A percentile compares a stretch with the other conserved stretches of the same genome.
These are phyloP conservation scores for Desmophyllum pertusum DNA, from an alignment of 92 coral and sea anemone genomes.

Conservation along the genomic window DNA sequence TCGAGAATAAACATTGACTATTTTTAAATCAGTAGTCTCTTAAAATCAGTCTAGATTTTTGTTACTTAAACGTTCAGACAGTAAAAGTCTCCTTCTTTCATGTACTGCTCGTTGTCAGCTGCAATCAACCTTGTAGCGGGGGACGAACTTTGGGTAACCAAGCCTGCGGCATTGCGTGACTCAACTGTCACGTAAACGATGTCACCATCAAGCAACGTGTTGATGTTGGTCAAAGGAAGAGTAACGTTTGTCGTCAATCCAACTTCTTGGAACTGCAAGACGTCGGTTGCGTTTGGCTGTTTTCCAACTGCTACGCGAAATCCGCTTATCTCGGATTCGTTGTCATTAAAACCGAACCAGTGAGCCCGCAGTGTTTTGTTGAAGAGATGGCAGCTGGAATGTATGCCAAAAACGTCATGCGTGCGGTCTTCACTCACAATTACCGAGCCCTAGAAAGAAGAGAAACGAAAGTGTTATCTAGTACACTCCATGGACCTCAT, in stretches of 20 bases:
- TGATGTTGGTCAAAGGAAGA: slow-evolving; percentile 45
- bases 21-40: neutral
- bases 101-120: slow-evolving; percentile 55
- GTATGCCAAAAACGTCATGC: slow-evolving; percentile 79
- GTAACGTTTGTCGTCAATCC: slow-evolving; percentile 60
- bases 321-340: slow-evolving; percentile 75
- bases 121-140: slow-evolving; percentile 83
- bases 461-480: too few relatives aligned
- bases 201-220: slow-evolving; percentile 64
- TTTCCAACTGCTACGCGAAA: slow-evolving; percentile 74
- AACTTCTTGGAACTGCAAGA: slow-evolving; percentile 56
- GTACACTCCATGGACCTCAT: too few relatives aligned
- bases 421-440: slow-evolving; percentile 83
- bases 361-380: slow-evolving; percentile 81
- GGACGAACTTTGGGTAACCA: slow-evolving; percentile 60
- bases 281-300: slow-evolving; percentile 53
- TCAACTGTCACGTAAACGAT: slow-evolving; percentile 75
- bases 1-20: neutral
- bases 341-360: slow-evolving; percentile 81
- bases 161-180: slow-evolving; percentile 83
- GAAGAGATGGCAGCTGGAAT: slow-evolving; percentile 82
- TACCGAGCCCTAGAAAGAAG: slow-evolving; percentile 71
- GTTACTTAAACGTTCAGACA: slow-evolving; percentile 62
- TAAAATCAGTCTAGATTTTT: neutral
- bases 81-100: slow-evolving; percentile 71